Evolutionary conservation across 2,797 vertebrate species (phyloP), one percentile per base, ranked within the genome.

Genomic region (Merluccius polli): DNA sequence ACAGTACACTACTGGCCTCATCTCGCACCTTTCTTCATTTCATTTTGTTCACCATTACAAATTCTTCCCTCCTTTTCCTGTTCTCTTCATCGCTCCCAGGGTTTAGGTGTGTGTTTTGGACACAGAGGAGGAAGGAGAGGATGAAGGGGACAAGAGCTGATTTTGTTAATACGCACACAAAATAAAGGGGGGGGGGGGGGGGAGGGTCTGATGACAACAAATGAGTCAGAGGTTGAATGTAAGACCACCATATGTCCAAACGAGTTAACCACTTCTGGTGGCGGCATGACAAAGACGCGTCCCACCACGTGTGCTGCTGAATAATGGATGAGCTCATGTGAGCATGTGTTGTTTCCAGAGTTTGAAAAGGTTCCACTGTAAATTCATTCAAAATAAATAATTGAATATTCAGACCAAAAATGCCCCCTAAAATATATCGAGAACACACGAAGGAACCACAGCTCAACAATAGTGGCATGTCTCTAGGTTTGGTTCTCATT

Each of bases 131-230:
- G 27, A 35, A 36, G 35, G 73, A 31, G 52, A 29, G 24, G 72
- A 59, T 18, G 18, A 21, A 21, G 18, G 44, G 44, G 44, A 48
- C 44, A 21, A 48, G 44, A 48, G 44, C 44, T 18, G 16, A 48
- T 48, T 16, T 48, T 15, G 16, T 18, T 48, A 3, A 48, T 48
- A 21, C 44, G 15, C 18, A 21, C 44, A 21, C 38, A 13, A 16
- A 41, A 41, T 13, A 2, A 41, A 41, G 38, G 41, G 76, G 36
- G 68, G 29, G 0, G 0, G 41, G 33, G 15, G 75, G 63, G 76
- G 78, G 48, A 12, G 18, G 12, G 27, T 59, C 72, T 77, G 44
- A 79, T 79, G 63, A 13, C 63, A 68, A 78, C 41, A 31, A 81
- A 65, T 10, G 2, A 83, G 59, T 35, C 71, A 41, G 74, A 77